A percentile compares a stretch with the other conserved stretches of the same genome.
phyloP scores from a whole-genome alignment of 2,797 vertebrate species.

The Parambassis ranga region DNA sequence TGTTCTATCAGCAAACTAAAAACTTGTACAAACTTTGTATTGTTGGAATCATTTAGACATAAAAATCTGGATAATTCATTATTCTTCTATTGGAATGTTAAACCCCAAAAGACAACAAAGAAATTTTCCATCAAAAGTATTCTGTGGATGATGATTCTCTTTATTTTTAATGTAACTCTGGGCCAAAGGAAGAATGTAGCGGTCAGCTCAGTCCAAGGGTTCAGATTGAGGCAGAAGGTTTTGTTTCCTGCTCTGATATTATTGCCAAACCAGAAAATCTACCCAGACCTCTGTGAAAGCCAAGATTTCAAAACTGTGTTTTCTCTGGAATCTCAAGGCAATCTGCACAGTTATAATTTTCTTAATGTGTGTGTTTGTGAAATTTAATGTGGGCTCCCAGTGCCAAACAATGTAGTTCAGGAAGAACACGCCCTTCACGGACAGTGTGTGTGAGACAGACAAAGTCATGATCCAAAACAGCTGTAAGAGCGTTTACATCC shows the following conservation, averaged over 20 bases:
- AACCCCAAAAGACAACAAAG: too few relatives aligned
- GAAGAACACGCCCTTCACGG: slow-evolving; percentile 50
- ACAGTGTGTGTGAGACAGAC: not conserved
- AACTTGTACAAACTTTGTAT: too few relatives aligned
- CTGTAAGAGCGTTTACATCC: slow-evolving; percentile 33
- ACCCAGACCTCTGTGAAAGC: slow-evolving; percentile 15
- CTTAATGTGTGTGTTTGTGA: slow-evolving; percentile 33
- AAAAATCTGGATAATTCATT: too few relatives aligned
- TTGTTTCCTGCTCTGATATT: slow-evolving; percentile 12
- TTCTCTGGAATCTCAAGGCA: slow-evolving; percentile 47
- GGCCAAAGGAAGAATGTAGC: slow-evolving; percentile 40
- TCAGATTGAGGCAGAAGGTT: slow-evolving; percentile 9
- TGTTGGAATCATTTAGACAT: too few relatives aligned
- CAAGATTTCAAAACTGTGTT: slow-evolving; percentile 56
- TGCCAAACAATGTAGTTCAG: slow-evolving; percentile 40
- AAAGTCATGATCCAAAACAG: slow-evolving; percentile 50
- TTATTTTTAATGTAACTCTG: slow-evolving; percentile 18
- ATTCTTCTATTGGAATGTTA: too few relatives aligned
- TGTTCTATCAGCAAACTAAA: too few relatives aligned
- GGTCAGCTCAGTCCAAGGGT: slow-evolving; percentile 30
- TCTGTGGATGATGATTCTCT: slow-evolving; percentile 3
- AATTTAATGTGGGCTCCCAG: slow-evolving; percentile 37
- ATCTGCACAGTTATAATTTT: slow-evolving; percentile 44
- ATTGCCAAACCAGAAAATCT: slow-evolving; percentile 55
- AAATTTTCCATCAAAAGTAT: too few relatives aligned